Evolutionary conservation across 2,113 vertebrate species (phyloP).

Genomic region (Paradoxurus hermaphroditus): DNA sequence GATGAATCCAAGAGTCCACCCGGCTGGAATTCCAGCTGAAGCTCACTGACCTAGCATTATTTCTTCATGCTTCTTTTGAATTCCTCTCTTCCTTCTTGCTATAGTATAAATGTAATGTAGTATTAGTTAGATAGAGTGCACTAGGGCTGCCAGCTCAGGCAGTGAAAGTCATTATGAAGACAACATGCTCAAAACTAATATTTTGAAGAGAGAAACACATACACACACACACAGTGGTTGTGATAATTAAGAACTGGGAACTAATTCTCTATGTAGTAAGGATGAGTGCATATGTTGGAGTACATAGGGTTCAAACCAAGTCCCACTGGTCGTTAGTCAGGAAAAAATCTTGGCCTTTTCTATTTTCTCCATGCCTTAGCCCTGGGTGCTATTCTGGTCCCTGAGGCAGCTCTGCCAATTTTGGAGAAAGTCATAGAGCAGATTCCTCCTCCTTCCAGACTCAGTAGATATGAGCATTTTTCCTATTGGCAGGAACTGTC

Average conservation of each 20-base stretch:
- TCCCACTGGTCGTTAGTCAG: not conserved
- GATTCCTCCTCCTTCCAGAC: not conserved
- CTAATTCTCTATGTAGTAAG: rapidly evolving
- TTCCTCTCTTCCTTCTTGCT: not conserved
- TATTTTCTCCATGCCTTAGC: not conserved
- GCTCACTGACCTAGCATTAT: not conserved
- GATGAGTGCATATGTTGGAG: not conserved
- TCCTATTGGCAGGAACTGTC: not conserved
- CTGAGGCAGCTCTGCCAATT: not conserved
- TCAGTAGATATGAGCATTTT: not conserved
- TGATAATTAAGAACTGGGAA: not conserved
- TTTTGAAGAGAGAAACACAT: not conserved
- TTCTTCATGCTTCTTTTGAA: not conserved
- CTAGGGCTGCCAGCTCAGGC: not conserved
- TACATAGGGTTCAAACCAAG: not conserved
- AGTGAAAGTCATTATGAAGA: not conserved
- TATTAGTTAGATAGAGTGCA: not conserved
- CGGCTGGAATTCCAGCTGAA: not conserved
- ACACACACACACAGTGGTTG: not conserved
- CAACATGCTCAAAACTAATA: not conserved
- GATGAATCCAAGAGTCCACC: not conserved
- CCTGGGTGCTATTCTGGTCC: too few species aligned
- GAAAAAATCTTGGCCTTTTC: not conserved
- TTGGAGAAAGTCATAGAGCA: not conserved
- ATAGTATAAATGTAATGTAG: not conserved